Conservation (phyloP, 1,140 invertebrate genomes). For the Drosophila mojavensis region DNA sequence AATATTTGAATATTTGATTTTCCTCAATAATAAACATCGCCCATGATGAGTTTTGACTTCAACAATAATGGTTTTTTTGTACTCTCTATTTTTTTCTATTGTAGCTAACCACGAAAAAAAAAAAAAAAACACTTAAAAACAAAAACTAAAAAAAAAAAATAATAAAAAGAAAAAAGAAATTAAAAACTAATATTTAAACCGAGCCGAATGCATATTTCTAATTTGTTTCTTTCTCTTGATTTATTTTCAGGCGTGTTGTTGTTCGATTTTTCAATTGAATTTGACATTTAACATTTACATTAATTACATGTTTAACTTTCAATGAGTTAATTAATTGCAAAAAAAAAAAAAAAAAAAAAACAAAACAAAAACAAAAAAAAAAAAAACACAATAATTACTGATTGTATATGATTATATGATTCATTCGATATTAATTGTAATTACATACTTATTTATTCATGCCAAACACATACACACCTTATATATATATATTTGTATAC, state of each 20-base stretch:
- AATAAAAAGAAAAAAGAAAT: neutral
- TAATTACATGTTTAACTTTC: conserved; percentile 63
- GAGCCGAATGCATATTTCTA: conserved; percentile 64
- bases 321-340: conserved; percentile 70
- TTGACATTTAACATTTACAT: conserved; percentile 60
- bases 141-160: conserved; percentile 17
- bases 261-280: conserved; percentile 81
- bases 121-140: conserved; percentile 43
- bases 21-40: conserved; percentile 60
- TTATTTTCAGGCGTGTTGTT: conserved; percentile 82
- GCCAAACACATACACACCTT: conserved; percentile 8
- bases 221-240: conserved; percentile 79
- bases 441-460: conserved; percentile 60
- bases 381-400: conserved; percentile 50
- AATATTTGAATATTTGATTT: conserved; percentile 60
- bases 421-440: conserved; percentile 77
- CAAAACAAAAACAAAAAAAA: neutral
- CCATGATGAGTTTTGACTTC: conserved; percentile 68
- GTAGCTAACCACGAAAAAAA: conserved; percentile 59
- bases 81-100: conserved; percentile 69
- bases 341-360: conserved; percentile 10
- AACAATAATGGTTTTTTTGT: conserved; percentile 67
- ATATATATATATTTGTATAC: conserved; percentile 26
- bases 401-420: conserved; percentile 79
- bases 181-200: conserved; percentile 39